Conservation (phyloP, 2,113 vertebrate species). For the Myxocyprinus asiaticus region DNA sequence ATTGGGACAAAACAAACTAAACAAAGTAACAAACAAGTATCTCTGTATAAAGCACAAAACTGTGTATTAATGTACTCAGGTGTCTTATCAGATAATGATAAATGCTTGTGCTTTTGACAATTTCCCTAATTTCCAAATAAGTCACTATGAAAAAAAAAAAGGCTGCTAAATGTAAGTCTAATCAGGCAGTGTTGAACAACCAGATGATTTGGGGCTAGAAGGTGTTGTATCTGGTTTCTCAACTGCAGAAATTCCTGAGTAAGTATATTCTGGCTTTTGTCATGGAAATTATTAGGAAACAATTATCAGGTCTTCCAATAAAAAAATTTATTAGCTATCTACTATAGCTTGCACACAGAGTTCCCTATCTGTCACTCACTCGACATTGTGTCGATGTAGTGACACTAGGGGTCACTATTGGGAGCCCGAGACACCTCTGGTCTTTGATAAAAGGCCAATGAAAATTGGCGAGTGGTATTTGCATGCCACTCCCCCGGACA, state of each 20-base stretch:
- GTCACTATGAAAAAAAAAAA: not conserved
- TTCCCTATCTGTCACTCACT: too few species aligned
- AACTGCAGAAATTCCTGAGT: not conserved
- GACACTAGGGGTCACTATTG: too few species aligned
- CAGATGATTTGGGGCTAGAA: not conserved
- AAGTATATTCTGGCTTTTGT: not conserved
- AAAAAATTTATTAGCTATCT: slow-evolving; percentile 1
- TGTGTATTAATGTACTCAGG: too few species aligned
- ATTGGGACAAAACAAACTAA: not conserved
- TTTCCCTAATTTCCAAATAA: not conserved
- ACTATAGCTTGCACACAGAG: not conserved
- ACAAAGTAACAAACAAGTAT: too few species aligned
- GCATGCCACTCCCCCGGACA: too few species aligned
- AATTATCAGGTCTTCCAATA: not conserved
- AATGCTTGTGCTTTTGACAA: too few species aligned
- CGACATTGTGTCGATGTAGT: too few species aligned
- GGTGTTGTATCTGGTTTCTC: not conserved
- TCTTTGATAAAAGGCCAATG: too few species aligned
- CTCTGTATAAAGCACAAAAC: too few species aligned
- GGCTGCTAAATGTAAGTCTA: not conserved
- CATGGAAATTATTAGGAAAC: not conserved
- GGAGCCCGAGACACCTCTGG: too few species aligned
- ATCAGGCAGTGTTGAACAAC: not conserved
- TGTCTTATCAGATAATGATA: too few species aligned
- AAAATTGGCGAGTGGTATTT: too few species aligned